These are phyloP conservation scores for Watsonalla cultraria DNA, from an alignment of 2,888 invertebrate species.

Conservation along the genomic window DNA sequence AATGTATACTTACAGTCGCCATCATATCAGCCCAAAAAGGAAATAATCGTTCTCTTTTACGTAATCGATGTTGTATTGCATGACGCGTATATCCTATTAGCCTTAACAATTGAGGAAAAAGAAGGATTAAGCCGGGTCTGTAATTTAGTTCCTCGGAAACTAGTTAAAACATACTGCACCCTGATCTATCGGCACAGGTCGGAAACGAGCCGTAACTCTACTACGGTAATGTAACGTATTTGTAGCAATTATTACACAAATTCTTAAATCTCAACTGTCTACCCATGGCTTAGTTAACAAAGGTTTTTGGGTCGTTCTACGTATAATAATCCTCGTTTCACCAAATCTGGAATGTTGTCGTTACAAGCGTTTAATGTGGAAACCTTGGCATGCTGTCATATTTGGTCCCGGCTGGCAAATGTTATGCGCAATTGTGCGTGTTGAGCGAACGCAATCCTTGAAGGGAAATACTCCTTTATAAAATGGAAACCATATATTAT, in stretches of 20 bases:
- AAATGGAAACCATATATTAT: too few species aligned
- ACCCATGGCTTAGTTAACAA: not conserved
- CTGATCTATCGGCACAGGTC: not conserved
- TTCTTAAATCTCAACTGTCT: too few species aligned
- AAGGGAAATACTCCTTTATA: too few species aligned
- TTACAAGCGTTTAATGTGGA: conserved; percentile 11
- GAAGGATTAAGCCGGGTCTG: too few species aligned
- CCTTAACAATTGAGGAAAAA: too few species aligned
- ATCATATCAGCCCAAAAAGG: too few species aligned
- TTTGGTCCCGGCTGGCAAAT: conserved; percentile 2
- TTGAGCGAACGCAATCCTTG: too few species aligned
- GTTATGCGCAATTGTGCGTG: conserved; percentile 4
- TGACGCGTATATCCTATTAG: too few species aligned
- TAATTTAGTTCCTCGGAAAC: not conserved
- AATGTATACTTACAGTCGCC: too few species aligned
- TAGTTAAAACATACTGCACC: not conserved
- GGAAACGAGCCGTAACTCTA: not conserved
- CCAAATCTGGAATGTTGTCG: conserved; percentile 16
- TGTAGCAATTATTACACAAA: not conserved
- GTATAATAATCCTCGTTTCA: conserved; percentile 6
- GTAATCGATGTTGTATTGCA: too few species aligned
- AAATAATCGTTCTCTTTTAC: too few species aligned
- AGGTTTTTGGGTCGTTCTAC: not conserved
- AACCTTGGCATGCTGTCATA: conserved; percentile 3
- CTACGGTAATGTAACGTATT: not conserved